Evolutionary conservation across 2,113 vertebrate genomes (phyloP), one percentile per base, ranked within the genome.

Genomic region (Piaya cayana): DNA sequence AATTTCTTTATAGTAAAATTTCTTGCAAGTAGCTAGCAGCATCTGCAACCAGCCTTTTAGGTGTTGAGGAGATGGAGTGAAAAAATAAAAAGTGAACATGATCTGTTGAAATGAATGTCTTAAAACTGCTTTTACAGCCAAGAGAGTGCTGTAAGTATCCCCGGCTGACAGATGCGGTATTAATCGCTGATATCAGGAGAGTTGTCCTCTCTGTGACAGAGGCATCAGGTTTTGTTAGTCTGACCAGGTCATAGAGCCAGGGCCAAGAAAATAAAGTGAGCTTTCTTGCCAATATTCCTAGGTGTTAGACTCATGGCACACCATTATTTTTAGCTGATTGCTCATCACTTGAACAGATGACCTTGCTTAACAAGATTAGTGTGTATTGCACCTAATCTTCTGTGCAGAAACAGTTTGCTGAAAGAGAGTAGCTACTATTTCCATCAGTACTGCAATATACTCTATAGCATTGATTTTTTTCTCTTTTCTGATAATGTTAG

Each of bases 291-390:
- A 90, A 1, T 96, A 78, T 92, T 88, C 85, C 65, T 92, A 81
- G 86, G 90, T 84, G 88, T 93, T 86, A 81, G 90, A 88, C 86
- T 93, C 88, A 64, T 68, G 80, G 86, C 93, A 89, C 59, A 63
- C 72, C 94, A 70, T 95, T 96, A 93, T 96, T 96, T 96, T 96
- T 96, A 96, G 93, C 89, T 29, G 89, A 83, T 96, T 86, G 96
- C 94, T 95, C 94, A 88, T 93, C 4, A 1, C 76, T 90, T 94
- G 90, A 75, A 37, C 82, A 92, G 79, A 85, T 94, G 93, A 95
- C 85, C 84, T 91, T 82, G n/a, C 90, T 83, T 96, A 88, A 90
- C 4, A 17, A 81, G 94, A 94, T 91, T 59, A 92, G 71, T 9
- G 56, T 50, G 71, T 67, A 42, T 84, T 69, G 79, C 49, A 53